A percentile compares a stretch with the other conserved stretches of the same genome.
These are phyloP conservation scores for Stenolophus ochropezus DNA, from an alignment of 2,888 invertebrate genomes.

Conservation along the genomic window DNA sequence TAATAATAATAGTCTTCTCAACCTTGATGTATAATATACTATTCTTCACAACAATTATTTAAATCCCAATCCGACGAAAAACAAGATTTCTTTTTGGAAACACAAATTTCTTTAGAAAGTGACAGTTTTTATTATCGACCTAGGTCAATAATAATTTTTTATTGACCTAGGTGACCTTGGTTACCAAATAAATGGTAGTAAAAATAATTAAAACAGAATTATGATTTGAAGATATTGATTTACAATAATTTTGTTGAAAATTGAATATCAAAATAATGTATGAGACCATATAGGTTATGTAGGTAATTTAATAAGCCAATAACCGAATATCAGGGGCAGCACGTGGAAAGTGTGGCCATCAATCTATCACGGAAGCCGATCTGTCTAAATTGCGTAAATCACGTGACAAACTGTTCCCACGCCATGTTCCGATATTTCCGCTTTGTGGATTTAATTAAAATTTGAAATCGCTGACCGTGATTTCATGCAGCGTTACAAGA, in stretches of 20 bases:
- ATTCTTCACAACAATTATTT: no score
- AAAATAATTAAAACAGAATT: no score
- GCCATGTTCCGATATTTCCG: conserved; percentile 30
- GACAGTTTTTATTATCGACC: no score
- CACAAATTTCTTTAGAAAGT: no score
- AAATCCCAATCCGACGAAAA: no score
- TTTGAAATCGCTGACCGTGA: conserved; percentile 37
- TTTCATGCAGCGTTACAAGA: conserved; percentile 1
- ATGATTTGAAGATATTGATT: neutral
- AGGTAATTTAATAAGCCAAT: conserved; percentile 19
- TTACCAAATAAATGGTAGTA: no score
- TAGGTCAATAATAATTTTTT: no score
- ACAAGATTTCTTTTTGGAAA: no score
- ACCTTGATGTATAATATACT: no score
- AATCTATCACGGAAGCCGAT: conserved; percentile 33
- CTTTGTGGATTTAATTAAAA: conserved; percentile 57
- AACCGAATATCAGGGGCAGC: neutral
- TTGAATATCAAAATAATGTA: neutral
- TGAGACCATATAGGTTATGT: neutral
- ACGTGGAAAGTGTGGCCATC: conserved; percentile 5
- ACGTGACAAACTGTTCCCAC: conserved; percentile 39
- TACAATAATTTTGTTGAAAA: neutral
- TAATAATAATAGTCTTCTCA: no score
- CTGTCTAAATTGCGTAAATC: conserved; percentile 42
- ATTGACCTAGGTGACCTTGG: no score